Conservation (phyloP, 2,797 vertebrate species). For the Tapirus indicus region DNA sequence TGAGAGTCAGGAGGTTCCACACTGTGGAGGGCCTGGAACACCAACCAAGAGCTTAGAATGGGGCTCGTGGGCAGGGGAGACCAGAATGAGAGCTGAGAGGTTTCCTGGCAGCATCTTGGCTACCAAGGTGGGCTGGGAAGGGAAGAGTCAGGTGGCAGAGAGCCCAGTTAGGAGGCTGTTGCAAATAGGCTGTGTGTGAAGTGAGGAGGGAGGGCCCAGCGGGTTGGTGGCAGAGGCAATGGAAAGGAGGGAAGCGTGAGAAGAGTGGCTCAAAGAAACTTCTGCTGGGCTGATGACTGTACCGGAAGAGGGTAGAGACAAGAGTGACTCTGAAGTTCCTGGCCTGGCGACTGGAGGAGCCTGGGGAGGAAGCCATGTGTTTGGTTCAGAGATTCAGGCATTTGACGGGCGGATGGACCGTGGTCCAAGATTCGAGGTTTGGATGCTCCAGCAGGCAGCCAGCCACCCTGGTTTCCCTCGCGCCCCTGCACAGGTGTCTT, state of each 20-base stretch:
- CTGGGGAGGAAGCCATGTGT: not conserved
- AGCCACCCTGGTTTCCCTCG: not conserved
- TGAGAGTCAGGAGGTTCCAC: not conserved
- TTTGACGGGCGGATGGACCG: not conserved
- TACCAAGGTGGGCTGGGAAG: not conserved
- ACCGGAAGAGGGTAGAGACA: not conserved
- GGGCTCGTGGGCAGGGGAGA: not conserved
- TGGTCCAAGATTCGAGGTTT: not conserved
- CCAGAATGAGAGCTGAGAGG: not conserved
- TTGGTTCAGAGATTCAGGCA: not conserved
- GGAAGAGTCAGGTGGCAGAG: not conserved
- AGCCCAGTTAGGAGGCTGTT: not conserved
- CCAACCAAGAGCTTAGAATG: not conserved
- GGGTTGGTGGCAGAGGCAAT: not conserved
- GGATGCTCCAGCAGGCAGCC: not conserved
- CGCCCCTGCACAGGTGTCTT: constrained; percentile 68
- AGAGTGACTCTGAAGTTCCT: constrained; percentile 18
- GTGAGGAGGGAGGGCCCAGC: not conserved
- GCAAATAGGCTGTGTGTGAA: not conserved
- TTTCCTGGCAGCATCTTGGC: not conserved
- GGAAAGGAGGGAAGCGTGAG: not conserved
- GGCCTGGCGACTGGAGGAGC: not conserved
- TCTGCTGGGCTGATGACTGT: not conserved
- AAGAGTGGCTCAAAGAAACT: not conserved
- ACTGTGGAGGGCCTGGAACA: not conserved